Conservation (phyloP, 2,113 vertebrate genomes). For the Nicator chloris region DNA sequence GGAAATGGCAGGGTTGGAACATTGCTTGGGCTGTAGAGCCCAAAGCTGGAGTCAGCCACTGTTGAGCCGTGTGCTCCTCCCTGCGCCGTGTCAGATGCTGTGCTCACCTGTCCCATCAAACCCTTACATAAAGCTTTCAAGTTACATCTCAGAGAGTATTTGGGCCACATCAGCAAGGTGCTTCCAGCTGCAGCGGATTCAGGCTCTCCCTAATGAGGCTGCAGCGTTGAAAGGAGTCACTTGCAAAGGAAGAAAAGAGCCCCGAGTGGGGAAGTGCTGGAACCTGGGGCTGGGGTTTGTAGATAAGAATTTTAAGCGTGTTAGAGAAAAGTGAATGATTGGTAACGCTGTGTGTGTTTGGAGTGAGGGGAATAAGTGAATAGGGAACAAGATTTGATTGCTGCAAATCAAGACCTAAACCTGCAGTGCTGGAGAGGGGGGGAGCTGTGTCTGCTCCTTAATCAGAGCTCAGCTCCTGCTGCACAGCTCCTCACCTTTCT, state of each 20-base stretch:
- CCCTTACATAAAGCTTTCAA: background rate
- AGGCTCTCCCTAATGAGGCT: no score
- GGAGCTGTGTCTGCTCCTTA: conserved; percentile 21
- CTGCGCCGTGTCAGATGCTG: background rate
- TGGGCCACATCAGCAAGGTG: no score
- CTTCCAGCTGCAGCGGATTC: no score
- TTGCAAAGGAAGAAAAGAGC: no score
- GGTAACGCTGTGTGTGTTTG: background rate
- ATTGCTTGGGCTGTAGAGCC: background rate
- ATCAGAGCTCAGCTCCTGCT: conserved; percentile 17
- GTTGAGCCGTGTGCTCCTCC: background rate
- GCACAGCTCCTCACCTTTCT: conserved; percentile 27
- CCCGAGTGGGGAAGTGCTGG: no score
- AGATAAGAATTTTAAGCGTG: background rate
- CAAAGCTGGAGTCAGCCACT: background rate
- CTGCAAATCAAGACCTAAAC: conserved; percentile 18
- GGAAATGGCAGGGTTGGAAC: background rate
- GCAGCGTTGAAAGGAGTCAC: no score
- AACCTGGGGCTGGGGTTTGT: no score
- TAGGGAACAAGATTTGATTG: conserved; percentile 6
- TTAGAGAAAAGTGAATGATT: background rate
- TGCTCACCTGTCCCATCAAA: conserved; percentile 14
- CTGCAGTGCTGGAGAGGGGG: background rate
- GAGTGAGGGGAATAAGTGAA: conserved; percentile 27
- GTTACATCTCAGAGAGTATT: no score